Base-by-base conservation (phyloP, 1,140 invertebrate genomes). In the Dendrolimus kikuchii region DNA sequence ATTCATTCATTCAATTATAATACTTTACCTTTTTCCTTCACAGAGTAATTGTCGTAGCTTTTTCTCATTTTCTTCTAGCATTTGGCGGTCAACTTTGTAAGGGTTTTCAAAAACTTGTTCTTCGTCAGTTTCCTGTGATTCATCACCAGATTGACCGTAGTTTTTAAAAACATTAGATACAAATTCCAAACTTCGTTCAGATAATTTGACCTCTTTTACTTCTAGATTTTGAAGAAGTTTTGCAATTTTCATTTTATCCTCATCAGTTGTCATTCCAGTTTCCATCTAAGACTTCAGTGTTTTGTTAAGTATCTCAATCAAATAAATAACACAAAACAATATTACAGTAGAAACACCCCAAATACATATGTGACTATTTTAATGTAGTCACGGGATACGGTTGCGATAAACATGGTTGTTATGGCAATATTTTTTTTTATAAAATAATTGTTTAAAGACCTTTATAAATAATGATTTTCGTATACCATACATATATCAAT, bases 191-290 rank as follows among this genome's bases (percentile, higher is more conserved):
- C 80, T 76, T 40, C 71, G 57, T 49, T 82, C 80, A 2, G 78
- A 53, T 49, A 83, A 53, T 54, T 73, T 80, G 0, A 70, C 42
- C 52, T 86, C 82, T 1, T 74, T 66, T 2, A 77, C 67, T 38
- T 79, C 78, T 6, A 83, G n/a, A 7, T 53, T 68, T 57, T 77
- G 68, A 5, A 86, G 59, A 46, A 86, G 65, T 63, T 83, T 86
- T 4, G 64, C 44, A 41, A 83, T 44, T 62, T 77, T 76, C 5
- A 49, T 47, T 57, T 86, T 86, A 8, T 86, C 82, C 46, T 83
- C 80, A 38, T 83, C 78, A 1, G 80, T 86, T 44, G 77, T 47
- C 79, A 82, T 85, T 51, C 50, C 44, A 9, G 55, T 46, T 43
- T 45, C 23, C 23, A 23, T 23, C 23, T 23, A 23, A 23, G 23